phyloP scores from a whole-genome alignment of 2,113 vertebrate genomes.

The Beaufortia kweichowensis region DNA sequence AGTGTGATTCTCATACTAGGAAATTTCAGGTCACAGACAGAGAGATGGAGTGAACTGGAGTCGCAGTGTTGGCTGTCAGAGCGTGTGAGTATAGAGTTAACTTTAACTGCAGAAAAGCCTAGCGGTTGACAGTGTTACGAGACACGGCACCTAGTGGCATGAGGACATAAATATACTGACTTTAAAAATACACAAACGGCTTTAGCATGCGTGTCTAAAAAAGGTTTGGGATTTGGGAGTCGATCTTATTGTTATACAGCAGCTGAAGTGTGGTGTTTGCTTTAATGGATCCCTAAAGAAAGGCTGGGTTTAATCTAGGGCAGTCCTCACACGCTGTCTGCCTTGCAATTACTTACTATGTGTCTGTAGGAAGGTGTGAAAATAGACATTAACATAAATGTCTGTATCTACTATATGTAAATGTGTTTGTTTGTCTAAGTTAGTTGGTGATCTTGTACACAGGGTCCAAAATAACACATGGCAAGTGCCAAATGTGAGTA shows the following conservation, averaged over 20 bases:
- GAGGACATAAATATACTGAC: conserved; percentile 7
- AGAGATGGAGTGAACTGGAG: neutral
- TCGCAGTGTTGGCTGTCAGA: conserved; percentile 1
- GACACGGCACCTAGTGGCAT: conserved; percentile 17
- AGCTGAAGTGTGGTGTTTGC: neutral
- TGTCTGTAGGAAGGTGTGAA: neutral
- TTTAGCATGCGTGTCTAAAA: neutral
- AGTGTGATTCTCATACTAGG: neutral
- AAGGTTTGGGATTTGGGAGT: neutral
- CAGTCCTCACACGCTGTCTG: conserved; percentile 28
- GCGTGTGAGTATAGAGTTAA: neutral
- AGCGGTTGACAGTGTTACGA: conserved; percentile 20
- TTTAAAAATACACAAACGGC: conserved; percentile 15
- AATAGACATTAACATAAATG: neutral
- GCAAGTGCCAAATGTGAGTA: too few relatives aligned
- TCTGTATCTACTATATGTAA: conserved; percentile 29
- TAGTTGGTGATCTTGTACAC: too few relatives aligned
- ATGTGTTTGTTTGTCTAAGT: conserved; percentile 10
- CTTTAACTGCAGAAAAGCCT: neutral
- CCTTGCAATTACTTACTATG: conserved; percentile 13
- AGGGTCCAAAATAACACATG: too few relatives aligned
- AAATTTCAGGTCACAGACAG: neutral
- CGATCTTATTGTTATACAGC: conserved; percentile 26
- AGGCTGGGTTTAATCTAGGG: conserved; percentile 16
- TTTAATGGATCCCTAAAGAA: conserved; percentile 52